These are phyloP conservation scores for Indri indri DNA, from an alignment of 2,113 vertebrate genomes.

Conservation along the genomic window DNA sequence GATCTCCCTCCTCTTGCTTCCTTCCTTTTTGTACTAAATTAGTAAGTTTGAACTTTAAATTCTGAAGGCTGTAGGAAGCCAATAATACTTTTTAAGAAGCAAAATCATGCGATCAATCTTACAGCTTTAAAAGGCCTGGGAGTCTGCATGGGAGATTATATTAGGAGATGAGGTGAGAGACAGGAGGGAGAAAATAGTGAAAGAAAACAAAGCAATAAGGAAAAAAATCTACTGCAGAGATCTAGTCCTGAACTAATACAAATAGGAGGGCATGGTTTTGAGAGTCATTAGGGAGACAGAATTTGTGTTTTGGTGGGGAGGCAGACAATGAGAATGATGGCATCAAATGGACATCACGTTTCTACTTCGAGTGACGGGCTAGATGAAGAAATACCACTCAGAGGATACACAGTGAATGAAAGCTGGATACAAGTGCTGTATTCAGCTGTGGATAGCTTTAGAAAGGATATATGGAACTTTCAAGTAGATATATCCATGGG, in stretches of 20 bases:
- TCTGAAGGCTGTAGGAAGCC: not conserved
- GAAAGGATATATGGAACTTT: not conserved
- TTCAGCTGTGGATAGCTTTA: not conserved
- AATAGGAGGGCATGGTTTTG: not conserved
- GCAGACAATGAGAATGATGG: not conserved
- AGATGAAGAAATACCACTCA: not conserved
- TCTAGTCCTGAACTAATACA: not conserved
- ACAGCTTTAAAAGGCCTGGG: not conserved
- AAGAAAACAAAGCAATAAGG: not conserved
- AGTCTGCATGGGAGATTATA: not conserved
- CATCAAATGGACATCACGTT: not conserved
- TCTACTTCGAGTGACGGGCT: not conserved
- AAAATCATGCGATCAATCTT: not conserved
- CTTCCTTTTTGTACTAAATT: not conserved
- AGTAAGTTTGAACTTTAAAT: not conserved
- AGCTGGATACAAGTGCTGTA: not conserved
- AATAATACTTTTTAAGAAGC: not conserved
- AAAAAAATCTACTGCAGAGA: not conserved
- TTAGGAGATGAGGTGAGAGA: not conserved
- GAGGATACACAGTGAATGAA: not conserved
- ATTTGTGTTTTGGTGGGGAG: not conserved
- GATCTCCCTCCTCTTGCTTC: not conserved
- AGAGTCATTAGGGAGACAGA: not conserved
- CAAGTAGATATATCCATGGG: not conserved
- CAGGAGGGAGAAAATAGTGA: not conserved